Conservation (phyloP, 35 echinoderm and acorn worm genomes). For the Patiria miniata region DNA sequence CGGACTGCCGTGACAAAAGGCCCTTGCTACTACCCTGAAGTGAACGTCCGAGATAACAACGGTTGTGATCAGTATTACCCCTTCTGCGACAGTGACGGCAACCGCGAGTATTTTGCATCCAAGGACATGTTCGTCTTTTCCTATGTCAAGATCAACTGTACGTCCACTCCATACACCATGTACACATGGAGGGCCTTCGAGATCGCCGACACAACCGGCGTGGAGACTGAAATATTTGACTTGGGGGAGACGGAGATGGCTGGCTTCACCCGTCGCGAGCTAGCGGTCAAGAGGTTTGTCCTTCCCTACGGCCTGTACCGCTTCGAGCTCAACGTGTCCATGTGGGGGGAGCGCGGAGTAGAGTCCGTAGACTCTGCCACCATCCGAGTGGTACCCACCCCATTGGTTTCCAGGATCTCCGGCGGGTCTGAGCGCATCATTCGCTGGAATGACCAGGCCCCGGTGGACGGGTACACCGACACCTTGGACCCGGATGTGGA, state of each 20-base stretch:
- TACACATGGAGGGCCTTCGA: slow-evolving; percentile 82
- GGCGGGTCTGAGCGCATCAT: slow-evolving; percentile 75
- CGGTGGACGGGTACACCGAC: slow-evolving; percentile 58
- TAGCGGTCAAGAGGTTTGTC: slow-evolving; percentile 71
- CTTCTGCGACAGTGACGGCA: slow-evolving; percentile 64
- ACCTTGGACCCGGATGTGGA: slow-evolving; percentile 87
- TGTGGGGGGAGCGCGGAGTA: slow-evolving; percentile 85
- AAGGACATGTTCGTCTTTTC: slow-evolving; percentile 79
- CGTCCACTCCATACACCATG: slow-evolving; percentile 70
- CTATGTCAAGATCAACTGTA: slow-evolving; percentile 76
- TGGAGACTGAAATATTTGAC: slow-evolving; percentile 66
- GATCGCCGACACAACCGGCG: slow-evolving; percentile 31
- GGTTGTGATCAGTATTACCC: slow-evolving; percentile 84
- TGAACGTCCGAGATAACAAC: slow-evolving; percentile 62
- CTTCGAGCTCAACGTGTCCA: slow-evolving; percentile 85
- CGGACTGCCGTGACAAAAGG: slow-evolving; percentile 82
- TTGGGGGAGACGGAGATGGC: slow-evolving; percentile 70
- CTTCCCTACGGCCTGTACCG: slow-evolving; percentile 76
- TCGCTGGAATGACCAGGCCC: slow-evolving; percentile 69
- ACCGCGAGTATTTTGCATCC: slow-evolving; percentile 83
- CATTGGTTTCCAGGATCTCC: slow-evolving; percentile 57
- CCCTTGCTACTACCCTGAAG: slow-evolving; percentile 78
- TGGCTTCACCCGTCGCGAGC: slow-evolving; percentile 69
- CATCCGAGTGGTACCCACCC: slow-evolving; percentile 77
- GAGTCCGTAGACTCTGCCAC: slow-evolving; percentile 58